A percentile compares a stretch with the other conserved stretches of the same genome.
These are phyloP conservation scores for Sisor rabdophorus DNA, from an alignment of 2,113 vertebrate genomes.

Conservation along the genomic window DNA sequence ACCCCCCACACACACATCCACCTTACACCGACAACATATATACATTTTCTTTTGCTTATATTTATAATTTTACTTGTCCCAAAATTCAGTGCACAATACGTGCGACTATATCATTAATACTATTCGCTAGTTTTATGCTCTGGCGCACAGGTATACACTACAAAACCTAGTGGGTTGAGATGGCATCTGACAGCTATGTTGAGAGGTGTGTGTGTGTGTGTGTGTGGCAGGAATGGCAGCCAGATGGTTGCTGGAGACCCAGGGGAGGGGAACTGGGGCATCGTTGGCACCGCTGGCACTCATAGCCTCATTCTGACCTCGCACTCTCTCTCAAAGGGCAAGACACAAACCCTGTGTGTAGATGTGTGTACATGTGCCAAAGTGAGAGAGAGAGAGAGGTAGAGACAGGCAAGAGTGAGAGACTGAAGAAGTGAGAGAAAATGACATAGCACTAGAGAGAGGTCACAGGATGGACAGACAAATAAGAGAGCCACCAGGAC, in stretches of 20 bases:
- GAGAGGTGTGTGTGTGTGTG: conserved; percentile 37
- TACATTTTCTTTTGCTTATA: conserved; percentile 2
- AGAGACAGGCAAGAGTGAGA: not conserved
- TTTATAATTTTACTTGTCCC: conserved; percentile 23
- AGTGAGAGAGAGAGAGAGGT: not conserved
- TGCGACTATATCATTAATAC: conserved; percentile 3
- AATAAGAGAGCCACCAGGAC: not conserved
- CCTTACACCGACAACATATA: not conserved
- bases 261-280: conserved; percentile 45
- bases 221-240: conserved; percentile 45
- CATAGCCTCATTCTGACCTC: conserved; percentile 49
- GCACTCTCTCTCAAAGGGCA: conserved; percentile 34
- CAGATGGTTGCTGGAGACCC: conserved; percentile 50
- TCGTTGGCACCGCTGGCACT: conserved; percentile 45
- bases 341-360: conserved; percentile 22
- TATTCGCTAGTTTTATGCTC: conserved; percentile 7
- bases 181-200: conserved; percentile 48
- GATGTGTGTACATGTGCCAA: not conserved
- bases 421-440: too few relatives aligned
- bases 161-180: conserved; percentile 32
- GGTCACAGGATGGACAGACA: too few relatives aligned
- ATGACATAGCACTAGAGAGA: too few relatives aligned
- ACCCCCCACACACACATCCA: too few relatives aligned
- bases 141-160: conserved; percentile 13
- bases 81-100: conserved; percentile 26